Base-by-base conservation (phyloP, 2,888 invertebrate genomes). In the Sphaerophoria taeniata region DNA sequence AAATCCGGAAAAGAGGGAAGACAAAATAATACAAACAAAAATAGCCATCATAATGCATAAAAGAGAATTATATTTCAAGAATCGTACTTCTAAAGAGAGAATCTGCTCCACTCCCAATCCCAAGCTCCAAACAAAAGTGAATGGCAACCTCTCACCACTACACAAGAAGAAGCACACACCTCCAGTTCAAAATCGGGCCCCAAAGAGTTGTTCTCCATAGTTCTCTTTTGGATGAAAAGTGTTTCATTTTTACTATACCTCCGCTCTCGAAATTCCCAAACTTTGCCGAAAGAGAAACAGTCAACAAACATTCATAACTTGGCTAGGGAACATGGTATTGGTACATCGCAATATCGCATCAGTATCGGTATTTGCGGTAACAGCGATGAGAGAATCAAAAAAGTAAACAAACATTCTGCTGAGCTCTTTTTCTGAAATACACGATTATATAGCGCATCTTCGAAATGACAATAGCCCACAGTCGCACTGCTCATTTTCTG, bases 321-420 rank as follows among this genome's bases (percentile, higher is more conserved):
- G 3, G 16, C 9, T 34, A 39, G 12, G 24, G 60, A 34, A 63
- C 11, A 11, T 11, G 63, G 63, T 14, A 47, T 34, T 63, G 63
- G 33, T 31, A 63, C 11, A 34, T 31, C 3, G 14, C 6, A 9
- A 53, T 3, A 63, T 33, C 24, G 2, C 3, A 7, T 6, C 6
- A 9, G 14, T 39, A 43, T 60, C 5, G 24, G 16, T 14, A n/a
- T 47, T n/a, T 16, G 47, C 14, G 34, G 14, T 34, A 63, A 61
- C 14, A 60, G 56, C 39, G 39, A 63, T 24, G 67, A 24, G 51
- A 31, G 53, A 53, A 53, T n/a, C n/a, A 67, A 53, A 67, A 60
- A 67, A 67, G 67, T 73, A 78, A 80, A 74, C 61, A 69, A 74
- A 83, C 56, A 39, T 67, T 33, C 24, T 56, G 43, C 55, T 14